A percentile compares a stretch with the other conserved stretches of the same genome.
Evolutionary conservation across 1,140 invertebrate genomes (phyloP).

Genomic region (Drosophila tristis): DNA sequence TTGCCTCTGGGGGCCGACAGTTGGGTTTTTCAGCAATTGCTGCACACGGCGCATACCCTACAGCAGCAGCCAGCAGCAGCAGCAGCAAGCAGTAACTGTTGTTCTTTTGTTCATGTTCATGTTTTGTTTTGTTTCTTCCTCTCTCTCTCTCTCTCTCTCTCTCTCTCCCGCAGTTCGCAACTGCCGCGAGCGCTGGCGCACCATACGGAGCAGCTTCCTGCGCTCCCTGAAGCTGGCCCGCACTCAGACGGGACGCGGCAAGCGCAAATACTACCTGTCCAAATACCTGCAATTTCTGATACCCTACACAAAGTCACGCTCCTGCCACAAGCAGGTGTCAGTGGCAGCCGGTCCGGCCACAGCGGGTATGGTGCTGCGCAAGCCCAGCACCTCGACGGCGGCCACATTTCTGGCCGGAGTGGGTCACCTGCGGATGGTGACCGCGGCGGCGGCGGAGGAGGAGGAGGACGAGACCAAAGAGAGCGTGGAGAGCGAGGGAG

Average conservation of each 20-base stretch:
- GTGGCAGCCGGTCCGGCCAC: not conserved
- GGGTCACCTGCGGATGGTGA: slow-evolving; percentile 41
- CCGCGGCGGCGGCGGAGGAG: slow-evolving; percentile 25
- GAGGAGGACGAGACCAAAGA: slow-evolving; percentile 15
- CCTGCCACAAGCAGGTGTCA: slow-evolving; percentile 44
- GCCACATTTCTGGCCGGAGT: slow-evolving; percentile 35
- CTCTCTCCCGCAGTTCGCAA: slow-evolving; percentile 66
- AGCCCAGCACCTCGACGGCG: slow-evolving; percentile 34
- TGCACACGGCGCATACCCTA: slow-evolving; percentile 30
- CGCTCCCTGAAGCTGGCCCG: slow-evolving; percentile 75
- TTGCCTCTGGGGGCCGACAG: slow-evolving; percentile 29
- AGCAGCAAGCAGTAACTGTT: not conserved
- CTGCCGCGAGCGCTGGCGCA: slow-evolving; percentile 77
- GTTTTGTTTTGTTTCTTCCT: not conserved
- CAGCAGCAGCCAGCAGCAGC: not conserved
- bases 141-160: no score
- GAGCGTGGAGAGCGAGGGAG: slow-evolving; percentile 48
- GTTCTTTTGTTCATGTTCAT: not conserved
- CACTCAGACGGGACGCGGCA: slow-evolving; percentile 75
- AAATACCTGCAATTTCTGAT: slow-evolving; percentile 80
- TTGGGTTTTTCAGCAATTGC: slow-evolving; percentile 59
- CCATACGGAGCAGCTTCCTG: slow-evolving; percentile 77
- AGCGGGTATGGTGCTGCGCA: slow-evolving; percentile 57
- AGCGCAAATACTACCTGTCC: slow-evolving; percentile 79
- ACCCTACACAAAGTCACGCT: slow-evolving; percentile 75